Conservation (phyloP, 2,113 vertebrate species). For the Prolemur simus region DNA sequence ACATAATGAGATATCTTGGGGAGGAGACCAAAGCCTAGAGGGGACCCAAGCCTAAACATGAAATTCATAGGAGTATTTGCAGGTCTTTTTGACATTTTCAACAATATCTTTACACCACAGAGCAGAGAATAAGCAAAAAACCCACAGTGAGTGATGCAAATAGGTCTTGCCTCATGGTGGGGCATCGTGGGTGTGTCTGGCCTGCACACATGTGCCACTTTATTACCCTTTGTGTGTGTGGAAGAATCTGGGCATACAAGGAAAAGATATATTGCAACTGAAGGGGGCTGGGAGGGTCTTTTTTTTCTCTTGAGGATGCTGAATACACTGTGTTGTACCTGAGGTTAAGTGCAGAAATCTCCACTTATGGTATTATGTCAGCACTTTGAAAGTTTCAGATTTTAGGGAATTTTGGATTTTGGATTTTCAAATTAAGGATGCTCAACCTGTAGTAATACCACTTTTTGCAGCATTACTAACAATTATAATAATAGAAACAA, state of each 20-base stretch:
- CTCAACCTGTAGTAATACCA: background rate
- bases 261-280: background rate
- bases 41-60: background rate
- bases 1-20: background rate
- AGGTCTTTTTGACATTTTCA: background rate
- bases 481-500: background rate
- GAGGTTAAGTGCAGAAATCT: background rate
- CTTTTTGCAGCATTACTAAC: background rate
- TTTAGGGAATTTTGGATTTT: background rate
- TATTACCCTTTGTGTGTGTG: background rate
- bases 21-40: background rate
- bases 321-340: background rate
- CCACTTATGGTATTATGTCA: background rate
- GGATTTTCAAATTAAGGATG: background rate
- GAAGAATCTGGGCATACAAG: background rate
- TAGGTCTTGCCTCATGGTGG: background rate
- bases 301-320: background rate
- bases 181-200: background rate
- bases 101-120: background rate
- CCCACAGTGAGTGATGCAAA: background rate
- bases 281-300: background rate
- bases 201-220: background rate
- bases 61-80: background rate
- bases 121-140: background rate
- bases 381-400: background rate